These are phyloP conservation scores for Malthinus flaveolus DNA, from an alignment of 2,888 invertebrate genomes.

Conservation along the genomic window DNA sequence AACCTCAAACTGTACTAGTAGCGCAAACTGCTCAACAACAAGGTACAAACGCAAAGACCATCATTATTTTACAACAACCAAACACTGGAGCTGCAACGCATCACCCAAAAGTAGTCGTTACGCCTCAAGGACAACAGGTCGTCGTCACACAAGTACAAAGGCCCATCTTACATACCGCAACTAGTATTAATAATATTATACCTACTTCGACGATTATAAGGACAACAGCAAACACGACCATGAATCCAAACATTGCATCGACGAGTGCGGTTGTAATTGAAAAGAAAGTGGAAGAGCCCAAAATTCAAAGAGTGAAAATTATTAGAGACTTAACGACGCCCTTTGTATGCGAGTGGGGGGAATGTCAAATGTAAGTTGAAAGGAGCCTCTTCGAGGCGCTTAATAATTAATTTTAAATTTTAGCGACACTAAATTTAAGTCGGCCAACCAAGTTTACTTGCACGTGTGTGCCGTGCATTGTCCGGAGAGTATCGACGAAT, in stretches of 20 bases:
- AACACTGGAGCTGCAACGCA: conserved; percentile 53
- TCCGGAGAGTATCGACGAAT: conserved; percentile 68
- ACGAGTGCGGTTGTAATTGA: conserved; percentile 35
- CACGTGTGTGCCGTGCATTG: conserved; percentile 88
- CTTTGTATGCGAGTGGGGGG: conserved; percentile 91
- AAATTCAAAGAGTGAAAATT: conserved; percentile 45
- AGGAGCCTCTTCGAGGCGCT: neutral
- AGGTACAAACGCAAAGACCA: conserved; percentile 68
- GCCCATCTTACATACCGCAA: conserved; percentile 56
- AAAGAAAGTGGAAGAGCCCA: conserved; percentile 38
- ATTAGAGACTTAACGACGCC: conserved; percentile 55
- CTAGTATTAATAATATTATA: conserved; percentile 55
- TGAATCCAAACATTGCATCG: conserved; percentile 35
- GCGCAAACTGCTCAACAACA: conserved; percentile 70
- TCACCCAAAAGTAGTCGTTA: conserved; percentile 64
- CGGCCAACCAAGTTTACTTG: conserved; percentile 78
- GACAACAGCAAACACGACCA: conserved; percentile 36
- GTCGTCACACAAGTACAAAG: conserved; percentile 65
- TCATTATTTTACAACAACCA: conserved; percentile 67
- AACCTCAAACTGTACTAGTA: conserved; percentile 66
- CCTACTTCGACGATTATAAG: conserved; percentile 47
- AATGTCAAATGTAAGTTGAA: conserved; percentile 70
- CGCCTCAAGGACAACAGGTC: conserved; percentile 69
- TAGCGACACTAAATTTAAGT: conserved; percentile 67
- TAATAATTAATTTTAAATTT: conserved; percentile 30